These are phyloP conservation scores for Drosophila ercepeae DNA, from an alignment of 1,140 invertebrate genomes.

Conservation along the genomic window DNA sequence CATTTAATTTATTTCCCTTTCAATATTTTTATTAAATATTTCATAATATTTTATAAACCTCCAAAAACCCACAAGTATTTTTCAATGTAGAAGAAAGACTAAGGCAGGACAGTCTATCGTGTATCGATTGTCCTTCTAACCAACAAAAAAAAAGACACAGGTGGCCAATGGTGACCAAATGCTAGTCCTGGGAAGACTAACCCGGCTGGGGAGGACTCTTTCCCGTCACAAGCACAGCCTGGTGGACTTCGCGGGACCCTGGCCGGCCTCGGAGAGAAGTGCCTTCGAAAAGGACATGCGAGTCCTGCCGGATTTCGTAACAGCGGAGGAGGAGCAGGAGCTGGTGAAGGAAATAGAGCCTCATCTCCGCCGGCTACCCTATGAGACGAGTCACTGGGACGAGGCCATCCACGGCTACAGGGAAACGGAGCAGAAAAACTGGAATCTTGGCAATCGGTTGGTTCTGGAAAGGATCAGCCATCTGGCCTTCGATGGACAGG, in stretches of 20 bases:
- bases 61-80: background rate
- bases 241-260: constrained; percentile 83
- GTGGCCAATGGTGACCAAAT: constrained; percentile 6
- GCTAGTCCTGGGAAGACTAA: constrained; percentile 1
- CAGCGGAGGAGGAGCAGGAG: constrained; percentile 89
- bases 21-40: too few species aligned
- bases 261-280: constrained; percentile 81
- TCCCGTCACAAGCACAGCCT: constrained; percentile 3
- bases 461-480: constrained; percentile 89
- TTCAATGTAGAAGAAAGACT: too few species aligned
- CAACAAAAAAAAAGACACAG: background rate
- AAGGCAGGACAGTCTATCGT: background rate
- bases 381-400: constrained; percentile 98
- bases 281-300: constrained; percentile 85
- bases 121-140: background rate
- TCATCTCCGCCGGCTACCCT: constrained; percentile 93
- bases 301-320: constrained; percentile 91
- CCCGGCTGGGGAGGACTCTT: background rate
- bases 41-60: too few species aligned
- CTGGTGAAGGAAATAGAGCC: constrained; percentile 94
- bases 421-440: constrained; percentile 94
- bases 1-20: too few species aligned
- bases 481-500: constrained; percentile 88
- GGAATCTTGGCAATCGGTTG: constrained; percentile 89
- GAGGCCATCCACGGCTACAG: constrained; percentile 98